Evolutionary conservation across 2,113 vertebrate species (phyloP).

Genomic region (Mionectes macconnelli): DNA sequence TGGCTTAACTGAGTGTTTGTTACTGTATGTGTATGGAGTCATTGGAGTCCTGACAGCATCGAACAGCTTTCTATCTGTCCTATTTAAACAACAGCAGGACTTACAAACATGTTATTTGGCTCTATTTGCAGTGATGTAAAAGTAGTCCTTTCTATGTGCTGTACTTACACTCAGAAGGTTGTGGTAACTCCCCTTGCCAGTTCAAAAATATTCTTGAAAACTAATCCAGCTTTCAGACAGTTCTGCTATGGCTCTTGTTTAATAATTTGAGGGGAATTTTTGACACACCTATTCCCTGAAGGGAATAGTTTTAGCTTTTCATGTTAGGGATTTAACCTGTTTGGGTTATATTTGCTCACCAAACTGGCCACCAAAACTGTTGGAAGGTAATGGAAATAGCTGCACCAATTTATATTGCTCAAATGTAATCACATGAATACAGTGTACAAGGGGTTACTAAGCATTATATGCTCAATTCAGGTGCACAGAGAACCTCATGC

Average conservation of each 20-base stretch:
- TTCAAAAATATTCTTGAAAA: not conserved
- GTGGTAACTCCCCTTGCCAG: not conserved
- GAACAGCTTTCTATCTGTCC: not conserved
- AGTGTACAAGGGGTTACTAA: not conserved
- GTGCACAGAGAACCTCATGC: rapidly evolving
- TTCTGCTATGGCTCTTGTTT: not conserved
- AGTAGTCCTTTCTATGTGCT: not conserved
- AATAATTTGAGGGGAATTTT: not conserved
- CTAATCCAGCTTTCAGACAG: not conserved
- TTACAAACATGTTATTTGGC: not conserved
- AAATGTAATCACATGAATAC: not conserved
- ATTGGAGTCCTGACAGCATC: not conserved
- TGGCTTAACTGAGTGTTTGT: not conserved
- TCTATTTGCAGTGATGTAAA: not conserved
- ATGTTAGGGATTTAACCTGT: not conserved
- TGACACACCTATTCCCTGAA: not conserved
- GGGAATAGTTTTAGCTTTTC: not conserved
- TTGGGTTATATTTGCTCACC: not conserved
- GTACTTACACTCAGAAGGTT: not conserved
- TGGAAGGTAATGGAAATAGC: not conserved
- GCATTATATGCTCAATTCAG: not conserved
- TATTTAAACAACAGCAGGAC: not conserved
- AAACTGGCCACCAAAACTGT: not conserved
- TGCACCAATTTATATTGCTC: not conserved
- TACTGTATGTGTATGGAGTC: rapidly evolving